These are phyloP conservation scores for Zygogramma bicolorata DNA, from an alignment of 2,888 invertebrate species.

Conservation along the genomic window DNA sequence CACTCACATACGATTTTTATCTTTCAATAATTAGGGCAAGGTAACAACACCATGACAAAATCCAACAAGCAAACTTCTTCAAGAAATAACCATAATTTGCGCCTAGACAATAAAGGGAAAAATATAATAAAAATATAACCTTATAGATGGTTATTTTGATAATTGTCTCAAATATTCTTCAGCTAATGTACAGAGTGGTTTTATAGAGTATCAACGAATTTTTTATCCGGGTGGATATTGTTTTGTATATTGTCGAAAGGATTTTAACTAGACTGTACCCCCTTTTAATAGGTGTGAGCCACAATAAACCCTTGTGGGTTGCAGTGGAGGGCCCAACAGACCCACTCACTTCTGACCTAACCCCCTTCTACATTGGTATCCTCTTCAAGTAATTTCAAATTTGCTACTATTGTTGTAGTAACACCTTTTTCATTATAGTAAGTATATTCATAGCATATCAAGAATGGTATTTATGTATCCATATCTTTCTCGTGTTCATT, in stretches of 20 bases:
- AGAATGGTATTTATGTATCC: constrained; percentile 24
- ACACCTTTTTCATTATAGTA: not conserved
- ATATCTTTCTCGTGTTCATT: constrained; percentile 34
- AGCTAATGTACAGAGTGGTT: not conserved
- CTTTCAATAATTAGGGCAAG: not conserved
- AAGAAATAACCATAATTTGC: not conserved
- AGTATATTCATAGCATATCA: constrained; percentile 29
- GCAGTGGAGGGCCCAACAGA: too few species aligned
- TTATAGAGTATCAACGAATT: not conserved
- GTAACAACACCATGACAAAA: not conserved
- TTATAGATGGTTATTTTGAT: constrained; percentile 1
- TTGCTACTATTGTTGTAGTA: not conserved
- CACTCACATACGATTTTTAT: not conserved
- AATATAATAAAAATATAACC: not conserved
- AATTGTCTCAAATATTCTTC: not conserved
- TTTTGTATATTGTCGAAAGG: not conserved
- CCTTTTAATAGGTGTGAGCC: too few species aligned
- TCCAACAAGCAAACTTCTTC: not conserved
- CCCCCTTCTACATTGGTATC: not conserved
- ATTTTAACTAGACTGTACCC: too few species aligned
- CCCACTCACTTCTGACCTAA: too few species aligned
- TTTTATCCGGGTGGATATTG: too few species aligned
- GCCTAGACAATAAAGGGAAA: constrained; percentile 3
- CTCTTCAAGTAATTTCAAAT: not conserved
- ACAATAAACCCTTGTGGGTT: too few species aligned